These are phyloP conservation scores for Yponomeuta evonymella DNA, from an alignment of 2,888 invertebrate species.

Conservation along the genomic window DNA sequence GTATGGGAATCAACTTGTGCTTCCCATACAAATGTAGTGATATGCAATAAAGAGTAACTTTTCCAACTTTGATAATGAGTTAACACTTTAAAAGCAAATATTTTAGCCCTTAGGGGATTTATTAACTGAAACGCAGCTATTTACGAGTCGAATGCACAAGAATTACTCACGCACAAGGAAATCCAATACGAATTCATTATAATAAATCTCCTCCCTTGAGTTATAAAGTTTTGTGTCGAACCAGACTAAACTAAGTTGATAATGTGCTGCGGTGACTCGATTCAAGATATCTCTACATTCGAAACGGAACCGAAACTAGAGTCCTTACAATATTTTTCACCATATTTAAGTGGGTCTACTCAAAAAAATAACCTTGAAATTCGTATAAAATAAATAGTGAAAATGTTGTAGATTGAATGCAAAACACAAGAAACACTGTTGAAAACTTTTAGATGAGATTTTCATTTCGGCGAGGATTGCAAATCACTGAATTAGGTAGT, in stretches of 20 bases:
- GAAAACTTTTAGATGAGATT: not conserved
- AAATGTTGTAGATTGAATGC: too few species aligned
- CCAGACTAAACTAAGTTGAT: slow-evolving; percentile 57
- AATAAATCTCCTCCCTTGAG: slow-evolving; percentile 56
- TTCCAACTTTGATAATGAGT: too few species aligned
- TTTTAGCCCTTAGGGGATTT: slow-evolving; percentile 31
- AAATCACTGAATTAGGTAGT: slow-evolving; percentile 2
- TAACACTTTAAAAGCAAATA: not conserved
- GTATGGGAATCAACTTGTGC: too few species aligned
- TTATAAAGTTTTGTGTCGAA: slow-evolving; percentile 62
- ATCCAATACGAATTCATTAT: slow-evolving; percentile 62
- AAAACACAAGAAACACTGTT: not conserved
- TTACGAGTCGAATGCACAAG: slow-evolving; percentile 50
- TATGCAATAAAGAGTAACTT: not conserved
- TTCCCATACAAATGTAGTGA: too few species aligned
- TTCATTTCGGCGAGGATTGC: not conserved
- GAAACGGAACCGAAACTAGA: not conserved
- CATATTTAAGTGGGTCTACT: not conserved
- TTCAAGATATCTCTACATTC: not conserved
- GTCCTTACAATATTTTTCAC: not conserved
- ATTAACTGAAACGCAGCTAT: slow-evolving; percentile 47
- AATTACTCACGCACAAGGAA: slow-evolving; percentile 55
- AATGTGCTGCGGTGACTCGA: slow-evolving; percentile 38
- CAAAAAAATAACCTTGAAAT: not conserved
- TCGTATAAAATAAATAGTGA: not conserved